Conservation (phyloP, 2,113 vertebrate genomes). For the Peromyscus polionotus region DNA sequence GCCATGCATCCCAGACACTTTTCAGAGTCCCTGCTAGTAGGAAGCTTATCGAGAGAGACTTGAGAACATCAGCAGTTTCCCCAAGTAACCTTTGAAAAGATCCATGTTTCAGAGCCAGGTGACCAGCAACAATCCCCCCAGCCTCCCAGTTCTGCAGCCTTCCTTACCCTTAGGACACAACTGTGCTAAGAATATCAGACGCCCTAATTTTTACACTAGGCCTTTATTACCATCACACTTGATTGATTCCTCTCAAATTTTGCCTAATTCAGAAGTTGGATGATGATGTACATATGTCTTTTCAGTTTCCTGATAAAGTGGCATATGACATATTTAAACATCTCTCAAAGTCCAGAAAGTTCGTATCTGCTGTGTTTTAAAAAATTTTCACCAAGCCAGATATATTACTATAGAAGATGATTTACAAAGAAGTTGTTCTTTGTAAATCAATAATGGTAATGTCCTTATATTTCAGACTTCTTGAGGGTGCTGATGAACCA, state of each 20-base stretch:
- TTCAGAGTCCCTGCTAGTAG: not conserved
- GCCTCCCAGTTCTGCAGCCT: not conserved
- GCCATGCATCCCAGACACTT: too few species aligned
- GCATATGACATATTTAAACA: not conserved
- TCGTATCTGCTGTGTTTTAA: not conserved
- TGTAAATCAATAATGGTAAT: slow-evolving; percentile 1
- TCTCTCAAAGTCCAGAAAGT: not conserved
- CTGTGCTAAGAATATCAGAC: not conserved
- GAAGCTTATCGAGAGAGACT: not conserved
- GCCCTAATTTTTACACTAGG: not conserved
- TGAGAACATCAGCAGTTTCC: not conserved
- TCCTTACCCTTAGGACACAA: not conserved
- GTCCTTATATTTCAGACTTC: not conserved
- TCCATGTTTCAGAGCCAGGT: not conserved
- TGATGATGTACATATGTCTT: not conserved
- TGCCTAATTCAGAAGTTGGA: not conserved
- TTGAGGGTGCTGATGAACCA: not conserved
- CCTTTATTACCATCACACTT: not conserved
- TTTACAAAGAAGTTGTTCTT: not conserved
- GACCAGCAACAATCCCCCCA: not conserved
- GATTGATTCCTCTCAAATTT: not conserved
- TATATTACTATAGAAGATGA: not conserved
- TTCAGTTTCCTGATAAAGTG: slow-evolving; percentile 1
- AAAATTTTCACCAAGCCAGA: not conserved
- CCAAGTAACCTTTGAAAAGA: not conserved